phyloP scores from a whole-genome alignment of 2,797 vertebrate genomes.

The Smutsia temminckii region DNA sequence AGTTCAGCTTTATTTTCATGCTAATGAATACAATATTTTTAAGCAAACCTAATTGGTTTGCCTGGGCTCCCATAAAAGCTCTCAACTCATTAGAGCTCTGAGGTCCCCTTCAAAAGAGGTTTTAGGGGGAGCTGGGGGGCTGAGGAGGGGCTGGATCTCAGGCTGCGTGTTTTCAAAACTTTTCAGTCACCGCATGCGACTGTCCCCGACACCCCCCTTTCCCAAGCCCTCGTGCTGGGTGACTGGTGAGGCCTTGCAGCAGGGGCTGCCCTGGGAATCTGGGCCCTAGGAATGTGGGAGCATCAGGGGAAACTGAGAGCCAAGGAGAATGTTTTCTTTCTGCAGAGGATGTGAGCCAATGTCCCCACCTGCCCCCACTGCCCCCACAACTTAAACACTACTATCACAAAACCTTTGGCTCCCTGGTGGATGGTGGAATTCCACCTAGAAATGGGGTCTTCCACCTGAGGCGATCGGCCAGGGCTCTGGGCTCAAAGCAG shows the following conservation, averaged over 20 bases:
- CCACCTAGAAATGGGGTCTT: neutral
- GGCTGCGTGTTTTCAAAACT: slow-evolving; percentile 30
- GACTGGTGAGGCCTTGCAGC: neutral
- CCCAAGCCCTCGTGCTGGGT: neutral
- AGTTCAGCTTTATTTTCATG: slow-evolving; percentile 84
- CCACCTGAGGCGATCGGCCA: neutral
- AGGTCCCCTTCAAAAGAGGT: slow-evolving; percentile 73
- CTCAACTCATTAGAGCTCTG: slow-evolving; percentile 74
- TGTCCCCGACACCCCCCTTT: neutral
- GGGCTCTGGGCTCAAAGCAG: neutral
- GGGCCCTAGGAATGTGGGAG: slow-evolving; percentile 14
- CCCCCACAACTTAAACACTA: neutral
- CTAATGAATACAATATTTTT: slow-evolving; percentile 82
- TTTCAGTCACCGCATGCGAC: neutral
- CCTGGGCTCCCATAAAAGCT: slow-evolving; percentile 68
- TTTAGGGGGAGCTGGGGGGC: slow-evolving; percentile 34
- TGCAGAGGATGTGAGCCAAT: neutral
- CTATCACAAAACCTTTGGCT: neutral
- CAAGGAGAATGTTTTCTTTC: neutral
- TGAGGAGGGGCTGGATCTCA: neutral
- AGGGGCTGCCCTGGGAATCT: slow-evolving; percentile 13
- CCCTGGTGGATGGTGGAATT: neutral
- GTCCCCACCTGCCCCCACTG: neutral
- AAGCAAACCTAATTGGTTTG: slow-evolving; percentile 85
- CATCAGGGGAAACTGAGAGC: neutral